phyloP scores from a whole-genome alignment of 2,888 invertebrate genomes.

The Geotrupes spiniger region DNA sequence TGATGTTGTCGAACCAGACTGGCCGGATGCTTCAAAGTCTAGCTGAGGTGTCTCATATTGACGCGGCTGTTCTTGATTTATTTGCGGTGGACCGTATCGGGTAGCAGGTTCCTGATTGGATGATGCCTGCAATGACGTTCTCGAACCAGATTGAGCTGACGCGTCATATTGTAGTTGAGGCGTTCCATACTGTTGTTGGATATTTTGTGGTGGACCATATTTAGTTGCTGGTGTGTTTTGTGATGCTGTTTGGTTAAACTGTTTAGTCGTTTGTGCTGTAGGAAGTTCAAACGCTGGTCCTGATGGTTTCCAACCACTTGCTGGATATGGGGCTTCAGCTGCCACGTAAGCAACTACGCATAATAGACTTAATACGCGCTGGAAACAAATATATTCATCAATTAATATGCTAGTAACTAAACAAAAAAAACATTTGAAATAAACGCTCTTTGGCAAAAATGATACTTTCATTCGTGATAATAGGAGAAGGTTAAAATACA shows the following conservation, averaged over 20 bases:
- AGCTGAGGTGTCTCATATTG: neutral
- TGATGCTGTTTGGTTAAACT: neutral
- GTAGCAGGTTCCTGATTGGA: neutral
- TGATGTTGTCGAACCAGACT: too few species aligned
- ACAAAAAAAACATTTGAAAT: neutral
- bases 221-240: neutral
- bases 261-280: neutral
- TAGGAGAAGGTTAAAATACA: too few species aligned
- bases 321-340: constrained; percentile 1
- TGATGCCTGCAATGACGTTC: too few species aligned
- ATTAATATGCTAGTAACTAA: neutral
- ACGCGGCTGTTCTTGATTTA: neutral
- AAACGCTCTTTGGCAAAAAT: too few species aligned
- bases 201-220: neutral
- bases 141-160: too few species aligned
- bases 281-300: constrained; percentile 10
- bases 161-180: neutral
- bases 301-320: constrained; percentile 9
- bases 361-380: neutral
- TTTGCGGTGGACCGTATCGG: neutral
- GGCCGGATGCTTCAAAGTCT: neutral
- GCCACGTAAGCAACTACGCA: neutral
- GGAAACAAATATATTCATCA: neutral
- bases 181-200: neutral
- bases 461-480: too few species aligned